These are phyloP conservation scores for Cossypha dichroa DNA, from an alignment of 2,797 vertebrate genomes.

Conservation along the genomic window DNA sequence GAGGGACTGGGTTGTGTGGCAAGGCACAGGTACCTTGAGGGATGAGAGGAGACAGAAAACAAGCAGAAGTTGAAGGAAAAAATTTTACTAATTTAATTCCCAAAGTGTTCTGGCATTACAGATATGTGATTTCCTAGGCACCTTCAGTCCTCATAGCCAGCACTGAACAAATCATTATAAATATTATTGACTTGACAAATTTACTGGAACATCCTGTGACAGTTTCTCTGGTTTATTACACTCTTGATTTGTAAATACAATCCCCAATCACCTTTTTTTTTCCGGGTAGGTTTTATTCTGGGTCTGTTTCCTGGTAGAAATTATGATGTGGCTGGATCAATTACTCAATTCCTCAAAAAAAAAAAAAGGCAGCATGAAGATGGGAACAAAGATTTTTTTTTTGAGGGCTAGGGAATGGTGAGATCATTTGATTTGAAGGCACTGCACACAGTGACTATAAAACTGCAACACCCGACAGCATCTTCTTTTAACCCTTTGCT, in stretches of 20 bases:
- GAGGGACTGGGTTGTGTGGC: not conserved
- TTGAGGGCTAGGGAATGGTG: not conserved
- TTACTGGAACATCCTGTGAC: not conserved
- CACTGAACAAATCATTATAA: not conserved
- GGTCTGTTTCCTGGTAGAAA: not conserved
- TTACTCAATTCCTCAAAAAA: not conserved
- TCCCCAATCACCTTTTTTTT: not conserved
- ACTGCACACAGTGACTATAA: not conserved
- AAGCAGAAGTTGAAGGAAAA: not conserved
- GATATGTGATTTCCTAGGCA: not conserved
- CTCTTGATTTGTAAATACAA: not conserved
- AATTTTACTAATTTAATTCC: not conserved
- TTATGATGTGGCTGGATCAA: not conserved
- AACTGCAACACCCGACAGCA: not conserved
- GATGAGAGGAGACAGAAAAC: not conserved
- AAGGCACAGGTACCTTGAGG: not conserved
- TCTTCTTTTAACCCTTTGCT: not conserved
- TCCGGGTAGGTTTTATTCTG: not conserved
- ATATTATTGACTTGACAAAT: slow-evolving; percentile 6
- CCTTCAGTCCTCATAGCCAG: not conserved
- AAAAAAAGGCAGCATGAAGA: not conserved
- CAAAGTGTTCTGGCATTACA: not conserved
- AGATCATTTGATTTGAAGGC: not conserved
- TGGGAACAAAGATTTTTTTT: not conserved
- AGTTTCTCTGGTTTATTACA: not conserved